These are phyloP conservation scores for Nephila pilipes DNA, from an alignment of 1,140 invertebrate genomes.

Conservation along the genomic window DNA sequence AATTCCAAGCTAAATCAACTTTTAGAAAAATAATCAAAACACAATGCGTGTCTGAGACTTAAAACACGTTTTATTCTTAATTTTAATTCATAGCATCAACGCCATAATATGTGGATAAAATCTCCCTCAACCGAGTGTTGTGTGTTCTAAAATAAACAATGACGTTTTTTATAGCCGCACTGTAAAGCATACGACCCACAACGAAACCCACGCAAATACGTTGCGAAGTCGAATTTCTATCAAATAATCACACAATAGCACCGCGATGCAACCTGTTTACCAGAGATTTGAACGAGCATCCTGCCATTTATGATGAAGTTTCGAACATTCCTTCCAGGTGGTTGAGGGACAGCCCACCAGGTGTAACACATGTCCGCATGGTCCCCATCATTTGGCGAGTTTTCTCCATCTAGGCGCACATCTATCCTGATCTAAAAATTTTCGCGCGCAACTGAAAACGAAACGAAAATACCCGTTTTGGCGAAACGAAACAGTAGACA, in stretches of 20 bases:
- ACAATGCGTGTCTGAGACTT: too few relatives aligned
- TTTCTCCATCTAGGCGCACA: background rate
- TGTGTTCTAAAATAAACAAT: background rate
- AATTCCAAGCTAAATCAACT: too few relatives aligned
- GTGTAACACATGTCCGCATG: background rate
- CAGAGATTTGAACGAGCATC: background rate
- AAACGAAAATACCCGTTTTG: too few relatives aligned
- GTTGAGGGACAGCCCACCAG: conserved; percentile 43
- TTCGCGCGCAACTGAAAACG: too few relatives aligned
- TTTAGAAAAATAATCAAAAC: too few relatives aligned
- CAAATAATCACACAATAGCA: conserved; percentile 46
- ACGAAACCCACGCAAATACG: conserved; percentile 47
- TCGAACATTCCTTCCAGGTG: conserved; percentile 62
- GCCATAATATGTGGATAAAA: too few relatives aligned
- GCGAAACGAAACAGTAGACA: too few relatives aligned
- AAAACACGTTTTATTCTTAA: too few relatives aligned
- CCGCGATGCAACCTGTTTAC: conserved; percentile 48
- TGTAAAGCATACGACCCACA: background rate
- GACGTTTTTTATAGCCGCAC: background rate
- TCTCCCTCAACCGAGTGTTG: too few relatives aligned
- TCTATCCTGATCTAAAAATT: too few relatives aligned
- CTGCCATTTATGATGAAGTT: conserved; percentile 60
- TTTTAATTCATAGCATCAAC: too few relatives aligned
- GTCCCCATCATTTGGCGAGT: background rate
- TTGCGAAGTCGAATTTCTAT: background rate